phyloP scores from a whole-genome alignment of 1,140 invertebrate species.

The Leucophenga varia region DNA sequence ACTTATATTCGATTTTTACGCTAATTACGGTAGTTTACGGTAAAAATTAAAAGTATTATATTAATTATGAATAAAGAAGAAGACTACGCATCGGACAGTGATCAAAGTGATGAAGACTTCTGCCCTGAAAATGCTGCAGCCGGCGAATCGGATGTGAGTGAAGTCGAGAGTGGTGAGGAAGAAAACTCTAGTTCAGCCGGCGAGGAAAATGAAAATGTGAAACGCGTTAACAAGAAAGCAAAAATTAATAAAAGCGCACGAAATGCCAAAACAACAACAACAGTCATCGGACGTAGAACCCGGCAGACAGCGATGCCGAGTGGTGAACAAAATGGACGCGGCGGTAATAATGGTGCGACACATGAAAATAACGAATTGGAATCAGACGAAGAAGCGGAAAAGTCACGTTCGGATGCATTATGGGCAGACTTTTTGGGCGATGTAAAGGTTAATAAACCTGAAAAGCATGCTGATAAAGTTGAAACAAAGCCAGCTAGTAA shows the following conservation, averaged over 20 bases:
- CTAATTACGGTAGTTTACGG: no score
- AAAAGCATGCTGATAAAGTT: conserved; percentile 28
- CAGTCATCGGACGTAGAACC: conserved; percentile 25
- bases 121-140: conserved; percentile 52
- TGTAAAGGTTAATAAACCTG: conserved; percentile 52
- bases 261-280: conserved; percentile 15
- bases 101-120: conserved; percentile 60
- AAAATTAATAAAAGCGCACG: no score
- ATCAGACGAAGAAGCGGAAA: conserved; percentile 64
- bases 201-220: not conserved
- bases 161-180: conserved; percentile 22
- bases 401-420: conserved; percentile 68
- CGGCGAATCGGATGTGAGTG: conserved; percentile 34
- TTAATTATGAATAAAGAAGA: conserved; percentile 36
- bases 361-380: conserved; percentile 34
- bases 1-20: no score
- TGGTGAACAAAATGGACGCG: conserved; percentile 6
- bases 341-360: not conserved
- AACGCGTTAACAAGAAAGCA: not conserved
- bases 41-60: no score
- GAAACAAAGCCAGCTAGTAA: conserved; percentile 16
- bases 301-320: conserved; percentile 19
- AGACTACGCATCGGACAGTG: conserved; percentile 35
- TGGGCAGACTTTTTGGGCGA: conserved; percentile 77
- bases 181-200: conserved; percentile 17